phyloP scores from a whole-genome alignment of 2,113 vertebrate genomes.

The Catharus bicknelli region DNA sequence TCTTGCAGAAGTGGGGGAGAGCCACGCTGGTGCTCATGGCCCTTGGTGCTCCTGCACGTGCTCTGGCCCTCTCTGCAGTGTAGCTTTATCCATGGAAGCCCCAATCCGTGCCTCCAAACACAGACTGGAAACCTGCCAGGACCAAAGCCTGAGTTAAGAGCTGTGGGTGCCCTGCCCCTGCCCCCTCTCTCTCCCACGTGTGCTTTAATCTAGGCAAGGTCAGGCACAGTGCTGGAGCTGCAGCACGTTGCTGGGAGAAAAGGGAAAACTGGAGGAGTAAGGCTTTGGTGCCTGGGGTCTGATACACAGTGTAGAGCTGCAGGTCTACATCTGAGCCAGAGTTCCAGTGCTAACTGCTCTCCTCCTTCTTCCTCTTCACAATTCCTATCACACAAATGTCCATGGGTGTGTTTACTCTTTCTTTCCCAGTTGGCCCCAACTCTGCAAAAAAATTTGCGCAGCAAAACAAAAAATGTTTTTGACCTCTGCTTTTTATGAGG shows the following conservation, averaged over 20 bases:
- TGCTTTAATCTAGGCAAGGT: background rate
- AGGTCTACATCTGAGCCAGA: background rate
- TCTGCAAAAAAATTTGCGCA: background rate
- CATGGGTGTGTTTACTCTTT: background rate
- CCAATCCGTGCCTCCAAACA: background rate
- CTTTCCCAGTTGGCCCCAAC: background rate
- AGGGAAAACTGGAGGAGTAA: background rate
- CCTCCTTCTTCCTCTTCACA: background rate
- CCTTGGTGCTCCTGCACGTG: background rate
- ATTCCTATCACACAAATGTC: background rate
- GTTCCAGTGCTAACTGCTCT: background rate
- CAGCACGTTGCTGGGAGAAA: background rate
- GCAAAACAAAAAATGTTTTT: background rate
- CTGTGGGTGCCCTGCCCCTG: background rate
- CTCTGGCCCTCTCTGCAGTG: background rate
- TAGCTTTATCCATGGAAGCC: background rate
- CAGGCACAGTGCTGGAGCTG: background rate
- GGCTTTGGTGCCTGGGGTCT: background rate
- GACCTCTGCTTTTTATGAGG: background rate
- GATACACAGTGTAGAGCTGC: background rate
- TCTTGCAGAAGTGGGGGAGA: background rate
- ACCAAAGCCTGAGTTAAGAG: background rate
- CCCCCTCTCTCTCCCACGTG: background rate
- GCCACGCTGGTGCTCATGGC: background rate
- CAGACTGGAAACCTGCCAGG: background rate